Evolutionary conservation across 2,888 invertebrate species (phyloP).

Genomic region (Nephrotoma appendiculata): DNA sequence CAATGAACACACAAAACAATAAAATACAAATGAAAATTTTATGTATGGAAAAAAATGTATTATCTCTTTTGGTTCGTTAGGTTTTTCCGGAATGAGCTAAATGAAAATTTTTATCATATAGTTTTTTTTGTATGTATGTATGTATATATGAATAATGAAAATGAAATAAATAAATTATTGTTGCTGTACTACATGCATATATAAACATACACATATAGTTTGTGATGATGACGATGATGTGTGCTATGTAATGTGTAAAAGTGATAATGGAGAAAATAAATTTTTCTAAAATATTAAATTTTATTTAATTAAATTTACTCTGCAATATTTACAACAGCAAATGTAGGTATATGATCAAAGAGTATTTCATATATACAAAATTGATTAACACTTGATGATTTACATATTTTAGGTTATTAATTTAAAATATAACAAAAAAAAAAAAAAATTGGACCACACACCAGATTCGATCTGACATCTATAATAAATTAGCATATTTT

Average conservation of each 20-base stretch:
- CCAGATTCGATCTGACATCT: not conserved
- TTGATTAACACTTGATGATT: not conserved
- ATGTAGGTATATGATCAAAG: not conserved
- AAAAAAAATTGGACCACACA: not conserved
- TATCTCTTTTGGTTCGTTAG: slow-evolving; percentile 4
- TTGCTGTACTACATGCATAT: not conserved
- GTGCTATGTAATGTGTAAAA: not conserved
- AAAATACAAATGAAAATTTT: not conserved
- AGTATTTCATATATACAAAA: not conserved
- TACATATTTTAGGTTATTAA: not conserved
- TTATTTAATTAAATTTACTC: not conserved
- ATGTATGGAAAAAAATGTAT: not conserved
- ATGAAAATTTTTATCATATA: slow-evolving; percentile 2
- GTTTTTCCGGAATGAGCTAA: not conserved
- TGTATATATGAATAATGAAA: not conserved
- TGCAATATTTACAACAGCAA: not conserved
- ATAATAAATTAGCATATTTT: not conserved
- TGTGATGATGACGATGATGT: not conserved
- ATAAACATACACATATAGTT: not conserved
- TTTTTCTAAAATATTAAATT: not conserved
- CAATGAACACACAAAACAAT: slow-evolving; percentile 2
- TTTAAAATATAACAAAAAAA: not conserved
- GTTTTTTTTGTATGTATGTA: not conserved
- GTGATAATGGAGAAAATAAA: slow-evolving; percentile 1
- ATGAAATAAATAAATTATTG: not conserved